These are phyloP conservation scores for Hemitrygon akajei DNA, from an alignment of 2,797 vertebrate genomes.

Conservation along the genomic window DNA sequence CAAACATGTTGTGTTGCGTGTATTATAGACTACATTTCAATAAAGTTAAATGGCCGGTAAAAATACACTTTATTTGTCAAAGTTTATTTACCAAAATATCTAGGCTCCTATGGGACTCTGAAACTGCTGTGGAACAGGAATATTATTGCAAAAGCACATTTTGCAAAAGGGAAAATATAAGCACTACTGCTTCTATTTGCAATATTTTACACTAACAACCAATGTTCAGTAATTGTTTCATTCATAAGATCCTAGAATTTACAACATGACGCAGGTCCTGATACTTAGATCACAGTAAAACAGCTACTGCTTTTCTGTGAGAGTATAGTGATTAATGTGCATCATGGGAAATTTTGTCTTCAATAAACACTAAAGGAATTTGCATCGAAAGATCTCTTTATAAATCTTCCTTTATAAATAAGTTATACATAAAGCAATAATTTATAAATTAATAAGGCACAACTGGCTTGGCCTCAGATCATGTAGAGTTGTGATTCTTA, in stretches of 20 bases:
- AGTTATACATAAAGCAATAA: neutral
- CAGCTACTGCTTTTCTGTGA: neutral
- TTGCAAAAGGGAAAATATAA: too few species aligned
- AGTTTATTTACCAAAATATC: neutral
- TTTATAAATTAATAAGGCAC: neutral
- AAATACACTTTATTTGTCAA: neutral
- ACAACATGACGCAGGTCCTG: neutral
- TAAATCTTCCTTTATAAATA: neutral
- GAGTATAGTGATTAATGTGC: neutral
- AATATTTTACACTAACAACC: neutral
- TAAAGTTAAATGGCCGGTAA: neutral
- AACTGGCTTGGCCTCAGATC: neutral
- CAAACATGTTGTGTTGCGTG: neutral
- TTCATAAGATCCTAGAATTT: neutral
- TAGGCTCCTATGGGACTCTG: neutral
- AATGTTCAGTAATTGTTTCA: neutral
- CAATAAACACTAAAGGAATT: neutral
- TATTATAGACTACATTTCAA: neutral
- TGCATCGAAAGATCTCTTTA: neutral
- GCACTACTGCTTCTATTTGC: neutral
- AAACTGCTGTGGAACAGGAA: neutral
- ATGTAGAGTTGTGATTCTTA: neutral
- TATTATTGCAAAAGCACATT: neutral
- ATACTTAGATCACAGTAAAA: neutral
- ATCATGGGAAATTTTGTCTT: neutral